Conservation (phyloP, 2,888 invertebrate genomes). For the Parnassius orleans region DNA sequence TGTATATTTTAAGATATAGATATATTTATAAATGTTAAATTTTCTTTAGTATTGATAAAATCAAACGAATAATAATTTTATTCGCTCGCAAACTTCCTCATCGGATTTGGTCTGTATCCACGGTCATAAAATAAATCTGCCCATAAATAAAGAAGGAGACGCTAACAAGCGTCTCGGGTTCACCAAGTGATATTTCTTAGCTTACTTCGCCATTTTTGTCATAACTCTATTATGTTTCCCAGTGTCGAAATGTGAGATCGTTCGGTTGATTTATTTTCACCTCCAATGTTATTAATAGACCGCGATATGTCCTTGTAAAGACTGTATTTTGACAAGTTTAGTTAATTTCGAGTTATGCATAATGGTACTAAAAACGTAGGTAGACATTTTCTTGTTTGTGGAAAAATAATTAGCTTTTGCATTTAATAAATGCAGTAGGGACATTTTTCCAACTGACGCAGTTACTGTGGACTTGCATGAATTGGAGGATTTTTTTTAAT, state of each 20-base stretch:
- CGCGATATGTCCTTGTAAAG: background rate
- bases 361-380: too few relatives aligned
- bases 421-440: too few relatives aligned
- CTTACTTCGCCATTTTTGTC: conserved; percentile 72
- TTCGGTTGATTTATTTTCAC: conserved; percentile 60
- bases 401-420: too few relatives aligned
- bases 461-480: too few relatives aligned
- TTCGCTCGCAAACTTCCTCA: conserved; percentile 50
- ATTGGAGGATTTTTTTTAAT: too few relatives aligned
- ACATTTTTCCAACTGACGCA: too few relatives aligned
- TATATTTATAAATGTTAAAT: too few relatives aligned
- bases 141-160: conserved; percentile 78
- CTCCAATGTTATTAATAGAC: conserved; percentile 13
- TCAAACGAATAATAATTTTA: conserved; percentile 47
- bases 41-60: background rate
- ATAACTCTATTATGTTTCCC: conserved; percentile 75
- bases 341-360: background rate
- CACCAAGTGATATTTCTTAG: conserved; percentile 76
- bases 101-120: conserved; percentile 58
- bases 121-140: conserved; percentile 80
- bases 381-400: too few relatives aligned
- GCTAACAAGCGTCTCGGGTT: conserved; percentile 81
- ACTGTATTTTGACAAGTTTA: background rate
- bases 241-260: conserved; percentile 74
- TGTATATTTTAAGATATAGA: background rate